phyloP scores from a whole-genome alignment of 2,797 vertebrate species.

The Chromobotia macracanthus region DNA sequence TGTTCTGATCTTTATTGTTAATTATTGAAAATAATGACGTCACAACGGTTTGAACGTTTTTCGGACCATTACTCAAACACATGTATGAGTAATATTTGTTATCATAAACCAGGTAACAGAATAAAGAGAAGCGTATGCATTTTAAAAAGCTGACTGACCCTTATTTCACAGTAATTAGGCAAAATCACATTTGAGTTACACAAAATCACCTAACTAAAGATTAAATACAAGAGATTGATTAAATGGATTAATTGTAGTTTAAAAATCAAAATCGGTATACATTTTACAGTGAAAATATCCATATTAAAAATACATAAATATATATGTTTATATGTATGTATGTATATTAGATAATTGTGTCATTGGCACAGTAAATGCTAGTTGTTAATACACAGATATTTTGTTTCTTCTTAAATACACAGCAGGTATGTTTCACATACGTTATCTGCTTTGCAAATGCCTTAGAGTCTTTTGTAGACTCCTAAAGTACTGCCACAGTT shows the following conservation, averaged over 20 bases:
- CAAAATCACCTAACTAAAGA: too few species aligned
- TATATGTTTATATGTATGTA: too few species aligned
- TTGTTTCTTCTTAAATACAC: not conserved
- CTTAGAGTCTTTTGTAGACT: slow-evolving; percentile 79
- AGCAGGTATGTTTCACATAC: not conserved
- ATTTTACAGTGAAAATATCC: not conserved
- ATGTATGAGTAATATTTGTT: not conserved
- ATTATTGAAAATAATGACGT: too few species aligned
- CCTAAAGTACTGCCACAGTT: slow-evolving; percentile 77
- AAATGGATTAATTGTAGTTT: too few species aligned
- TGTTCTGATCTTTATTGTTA: too few species aligned
- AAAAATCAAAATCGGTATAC: not conserved
- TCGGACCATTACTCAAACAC: too few species aligned
- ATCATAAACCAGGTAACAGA: not conserved
- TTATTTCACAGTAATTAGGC: not conserved
- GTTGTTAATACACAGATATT: not conserved
- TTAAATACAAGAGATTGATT: not conserved
- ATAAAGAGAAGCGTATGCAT: not conserved
- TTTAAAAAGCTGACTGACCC: not conserved
- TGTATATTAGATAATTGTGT: not conserved
- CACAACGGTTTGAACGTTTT: too few species aligned
- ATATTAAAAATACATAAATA: not conserved
- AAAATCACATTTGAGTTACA: not conserved
- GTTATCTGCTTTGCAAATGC: not conserved
- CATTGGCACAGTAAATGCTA: not conserved